Percentiles rank a stretch among this genome's conserved stretches.
These are phyloP conservation scores for Syngnathus acus DNA, from an alignment of 2,797 vertebrate genomes.

Conservation along the genomic window DNA sequence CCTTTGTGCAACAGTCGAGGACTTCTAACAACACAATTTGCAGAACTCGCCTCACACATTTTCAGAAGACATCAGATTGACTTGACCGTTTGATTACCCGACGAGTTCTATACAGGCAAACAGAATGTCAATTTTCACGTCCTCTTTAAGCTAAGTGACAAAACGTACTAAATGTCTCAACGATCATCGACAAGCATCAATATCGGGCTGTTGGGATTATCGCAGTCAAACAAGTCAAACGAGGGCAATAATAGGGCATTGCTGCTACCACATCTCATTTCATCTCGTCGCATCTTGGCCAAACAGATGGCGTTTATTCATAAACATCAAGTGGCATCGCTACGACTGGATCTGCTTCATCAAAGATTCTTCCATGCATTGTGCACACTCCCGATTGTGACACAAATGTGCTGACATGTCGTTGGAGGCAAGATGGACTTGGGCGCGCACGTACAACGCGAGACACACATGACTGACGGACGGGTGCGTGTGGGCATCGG, in stretches of 20 bases:
- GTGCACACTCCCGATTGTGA: not conserved
- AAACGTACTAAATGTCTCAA: not conserved
- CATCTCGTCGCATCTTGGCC: not conserved
- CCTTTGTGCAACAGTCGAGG: too few relatives aligned
- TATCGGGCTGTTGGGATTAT: not conserved
- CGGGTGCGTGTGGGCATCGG: constrained; percentile 42
- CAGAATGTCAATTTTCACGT: too few relatives aligned
- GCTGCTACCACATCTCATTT: not conserved
- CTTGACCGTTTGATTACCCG: too few relatives aligned
- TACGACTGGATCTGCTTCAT: not conserved
- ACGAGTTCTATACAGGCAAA: not conserved
- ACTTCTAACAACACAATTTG: too few relatives aligned
- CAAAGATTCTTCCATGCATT: not conserved
- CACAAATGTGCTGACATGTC: not conserved
- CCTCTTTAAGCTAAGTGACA: not conserved
- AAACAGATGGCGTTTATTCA: not conserved
- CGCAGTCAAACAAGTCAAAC: not conserved
- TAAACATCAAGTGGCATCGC: not conserved
- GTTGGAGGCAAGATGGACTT: constrained; percentile 18
- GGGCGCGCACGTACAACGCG: constrained; percentile 21
- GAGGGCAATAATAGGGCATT: not conserved
- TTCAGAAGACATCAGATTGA: too few relatives aligned
- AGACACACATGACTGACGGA: constrained; percentile 48
- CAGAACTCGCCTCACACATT: too few relatives aligned
- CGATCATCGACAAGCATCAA: not conserved